Percentiles rank a stretch among this genome's conserved stretches.
phyloP scores from a whole-genome alignment of 1,140 invertebrate genomes.

The Homarus americanus region DNA sequence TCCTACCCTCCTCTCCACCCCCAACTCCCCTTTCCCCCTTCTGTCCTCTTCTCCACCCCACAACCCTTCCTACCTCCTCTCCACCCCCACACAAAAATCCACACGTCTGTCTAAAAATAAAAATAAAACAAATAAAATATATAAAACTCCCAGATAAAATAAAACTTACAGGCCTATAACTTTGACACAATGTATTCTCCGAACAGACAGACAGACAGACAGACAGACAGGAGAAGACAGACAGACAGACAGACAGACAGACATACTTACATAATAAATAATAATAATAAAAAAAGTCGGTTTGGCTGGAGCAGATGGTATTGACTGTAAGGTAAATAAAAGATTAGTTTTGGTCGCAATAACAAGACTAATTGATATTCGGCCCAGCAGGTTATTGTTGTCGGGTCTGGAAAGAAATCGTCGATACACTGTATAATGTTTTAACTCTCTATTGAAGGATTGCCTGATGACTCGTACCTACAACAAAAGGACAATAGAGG shows the following conservation, averaged over 20 bases:
- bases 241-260: too few relatives aligned
- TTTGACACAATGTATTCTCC: too few relatives aligned
- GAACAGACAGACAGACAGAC: too few relatives aligned
- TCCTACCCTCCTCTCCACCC: too few relatives aligned
- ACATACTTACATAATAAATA: too few relatives aligned
- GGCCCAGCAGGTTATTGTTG: neutral
- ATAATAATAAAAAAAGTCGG: too few relatives aligned
- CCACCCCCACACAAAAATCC: neutral
- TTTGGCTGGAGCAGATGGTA: neutral
- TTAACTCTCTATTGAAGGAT: neutral
- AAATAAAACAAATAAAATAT: neutral
- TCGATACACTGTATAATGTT: neutral
- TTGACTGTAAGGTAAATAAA: neutral
- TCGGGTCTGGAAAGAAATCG: neutral
- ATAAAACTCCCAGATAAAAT: too few relatives aligned
- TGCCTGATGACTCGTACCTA: neutral
- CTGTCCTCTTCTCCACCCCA: too few relatives aligned
- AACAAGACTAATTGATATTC: neutral
- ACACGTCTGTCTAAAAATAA: neutral
- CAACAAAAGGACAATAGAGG: slow-evolving; percentile 20
- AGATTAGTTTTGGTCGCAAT: neutral
- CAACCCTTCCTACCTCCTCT: neutral
- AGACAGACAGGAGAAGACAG: too few relatives aligned
- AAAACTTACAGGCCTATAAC: too few relatives aligned
- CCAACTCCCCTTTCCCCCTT: too few relatives aligned